Evolutionary conservation across 30 jellyfish, hydroid and myxozoan genomes (phyloP).

Genomic region (Rhopilema esculentum): DNA sequence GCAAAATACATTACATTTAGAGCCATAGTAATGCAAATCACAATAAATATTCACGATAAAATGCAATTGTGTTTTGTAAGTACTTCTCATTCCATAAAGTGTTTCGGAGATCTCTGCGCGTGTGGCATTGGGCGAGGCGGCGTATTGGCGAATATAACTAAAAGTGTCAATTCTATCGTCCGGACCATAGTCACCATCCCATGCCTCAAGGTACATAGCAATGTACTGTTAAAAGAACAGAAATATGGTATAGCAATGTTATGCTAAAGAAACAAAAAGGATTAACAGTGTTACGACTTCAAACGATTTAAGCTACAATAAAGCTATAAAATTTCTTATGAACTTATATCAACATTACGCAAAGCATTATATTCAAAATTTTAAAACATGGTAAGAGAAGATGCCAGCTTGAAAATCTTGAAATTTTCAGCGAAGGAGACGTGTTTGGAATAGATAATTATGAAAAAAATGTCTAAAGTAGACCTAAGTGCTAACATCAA

Average conservation of each 20-base stretch:
- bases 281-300: too few species aligned
- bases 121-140: slow-evolving; percentile 43
- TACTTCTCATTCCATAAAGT: slow-evolving; percentile 23
- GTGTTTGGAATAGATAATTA: too few species aligned
- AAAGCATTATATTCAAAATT: too few species aligned
- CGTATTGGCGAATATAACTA: neutral
- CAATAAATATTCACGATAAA: slow-evolving; percentile 36
- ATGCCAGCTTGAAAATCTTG: too few species aligned
- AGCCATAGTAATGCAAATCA: slow-evolving; percentile 50
- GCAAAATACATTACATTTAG: slow-evolving; percentile 37
- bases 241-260: neutral
- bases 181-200: slow-evolving; percentile 15
- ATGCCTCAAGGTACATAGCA: slow-evolving; percentile 37
- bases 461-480: too few species aligned
- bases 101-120: neutral
- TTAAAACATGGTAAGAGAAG: too few species aligned
- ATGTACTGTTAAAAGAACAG: neutral
- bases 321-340: too few species aligned
- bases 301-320: too few species aligned
- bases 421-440: too few species aligned
- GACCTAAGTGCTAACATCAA: too few species aligned
- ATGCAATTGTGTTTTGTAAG: slow-evolving; percentile 18
- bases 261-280: neutral
- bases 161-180: slow-evolving; percentile 43
- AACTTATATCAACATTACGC: too few species aligned